Evolutionary conservation across 23 tunicate species (phyloP), one percentile per base, ranked within the genome.

Genomic region (Pegea sp.): DNA sequence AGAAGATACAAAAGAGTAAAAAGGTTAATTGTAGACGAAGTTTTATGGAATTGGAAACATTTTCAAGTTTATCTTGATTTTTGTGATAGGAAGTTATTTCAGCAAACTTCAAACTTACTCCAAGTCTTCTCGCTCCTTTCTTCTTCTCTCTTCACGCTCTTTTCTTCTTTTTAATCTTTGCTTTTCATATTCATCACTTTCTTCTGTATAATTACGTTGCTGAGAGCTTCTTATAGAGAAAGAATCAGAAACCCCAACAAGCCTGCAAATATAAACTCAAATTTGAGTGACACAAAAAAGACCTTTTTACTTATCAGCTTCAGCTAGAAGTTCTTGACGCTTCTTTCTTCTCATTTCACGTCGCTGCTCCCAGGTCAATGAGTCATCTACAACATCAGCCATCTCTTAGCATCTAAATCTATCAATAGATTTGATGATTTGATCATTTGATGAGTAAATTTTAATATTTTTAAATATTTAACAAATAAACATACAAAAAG

Each of bases 311-410:
- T 66, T 58, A 59, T 84, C 95, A 2, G 95, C 76, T 51, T 84
- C 95, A 30, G 76, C 84, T 5, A 84, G 62, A 4, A 84, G 48
- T 52, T 84, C 95, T 57, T 84, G 95, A 46, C 95, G 56, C 53
- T 84, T 84, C 48, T 84, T 84, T 57, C 95, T 60, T 58, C 95
- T 54, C 46, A 84, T 6, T 68, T 84, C 95, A 26, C 95, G 53
- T 56, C 95, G 57, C 53, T 84, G 84, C 50, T 84, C 95, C 95
- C 95, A 84, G 11, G 95, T 65, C 28, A 84, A 53, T 20, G 80
- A 48, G 38, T 84, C 95, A 58, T 84, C 95, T 49, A 84, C 68
- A 6, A 73, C 95, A 42, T 73, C 95, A 58, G 86, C 55, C 95
- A 84, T 84, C n/a, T n/a, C n/a, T n/a, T n/a, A n/a, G n/a, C n/a